phyloP scores from a whole-genome alignment of 2,888 invertebrate species.

The Synergus umbraculus region DNA sequence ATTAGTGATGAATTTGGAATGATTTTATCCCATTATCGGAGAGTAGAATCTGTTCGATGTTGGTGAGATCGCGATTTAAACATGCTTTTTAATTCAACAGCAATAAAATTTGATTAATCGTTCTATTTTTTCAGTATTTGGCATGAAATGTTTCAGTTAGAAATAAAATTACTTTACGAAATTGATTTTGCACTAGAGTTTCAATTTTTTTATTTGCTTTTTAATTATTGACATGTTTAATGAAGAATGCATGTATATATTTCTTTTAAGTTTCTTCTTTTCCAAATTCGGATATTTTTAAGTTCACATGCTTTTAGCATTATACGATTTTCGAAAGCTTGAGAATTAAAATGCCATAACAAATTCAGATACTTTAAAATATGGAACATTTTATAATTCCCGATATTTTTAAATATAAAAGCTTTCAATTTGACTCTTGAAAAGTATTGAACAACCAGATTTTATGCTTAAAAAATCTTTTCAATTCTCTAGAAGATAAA shows the following conservation, averaged over 20 bases:
- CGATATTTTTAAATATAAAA: too few relatives aligned
- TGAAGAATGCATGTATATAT: neutral
- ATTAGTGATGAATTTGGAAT: constrained; percentile 39
- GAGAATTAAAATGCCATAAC: neutral
- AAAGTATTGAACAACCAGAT: too few relatives aligned
- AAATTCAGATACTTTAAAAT: neutral
- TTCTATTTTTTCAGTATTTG: neutral
- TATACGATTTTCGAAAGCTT: neutral
- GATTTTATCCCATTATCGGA: constrained; percentile 15
- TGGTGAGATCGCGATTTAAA: constrained; percentile 7
- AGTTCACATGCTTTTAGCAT: neutral
- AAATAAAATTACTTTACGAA: neutral
- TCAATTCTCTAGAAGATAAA: too few relatives aligned
- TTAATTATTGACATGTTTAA: neutral
- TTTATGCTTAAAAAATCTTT: too few relatives aligned
- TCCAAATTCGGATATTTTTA: neutral
- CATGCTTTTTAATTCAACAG: neutral
- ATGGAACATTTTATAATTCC: too few relatives aligned
- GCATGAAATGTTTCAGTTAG: neutral
- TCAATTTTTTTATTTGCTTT: neutral
- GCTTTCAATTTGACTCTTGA: too few relatives aligned
- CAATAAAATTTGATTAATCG: neutral
- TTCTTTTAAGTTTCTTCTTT: neutral
- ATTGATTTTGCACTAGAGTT: too few relatives aligned
- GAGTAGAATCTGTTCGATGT: constrained; percentile 40